Evolutionary conservation across 1,140 invertebrate genomes (phyloP), one percentile per base, ranked within the genome.

Genomic region (Pseudomyrmex cubaensis): DNA sequence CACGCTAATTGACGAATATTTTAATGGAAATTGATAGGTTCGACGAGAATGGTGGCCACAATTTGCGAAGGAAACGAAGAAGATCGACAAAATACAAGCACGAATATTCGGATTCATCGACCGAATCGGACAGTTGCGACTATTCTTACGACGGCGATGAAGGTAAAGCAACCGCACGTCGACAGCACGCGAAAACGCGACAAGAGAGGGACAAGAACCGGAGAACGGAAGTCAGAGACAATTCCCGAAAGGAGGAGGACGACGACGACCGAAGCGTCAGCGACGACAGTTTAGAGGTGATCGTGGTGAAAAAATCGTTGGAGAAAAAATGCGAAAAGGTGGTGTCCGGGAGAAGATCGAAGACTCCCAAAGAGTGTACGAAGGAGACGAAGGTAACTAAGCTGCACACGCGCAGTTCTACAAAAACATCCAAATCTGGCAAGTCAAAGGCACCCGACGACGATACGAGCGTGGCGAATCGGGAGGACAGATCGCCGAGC

Each of bases 221-320:
- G 9, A 46, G 5, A 52, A 75, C 63, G 64, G 61, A 82, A 54
- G 12, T 12, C 0, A 84, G 50, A 69, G n/a, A 67, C 59, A 64
- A 70, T 1, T 62, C 15, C 0, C 72, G 2, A 5, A 77, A 70
- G 15, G 52, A 73, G 35, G 86, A 94, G 56, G 82, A 89, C 48
- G 85, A 90, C 15, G 86, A 82, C 13, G 87, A 95, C 59, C 80
- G 66, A 57, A 92, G 87, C 64, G 87, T 94, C 2, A 94, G 93
- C 73, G 94, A 94, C 20, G 94, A 94, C 52, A 94, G 93, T 75
- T 84, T 94, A 3, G 94, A 94, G 74, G 92, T 94, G 22, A 88
- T 94, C 0, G 90, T 94, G 0, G 92, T 93, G 8, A 91, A 87
- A 22, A 92, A 88, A 70, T 94, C 91, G 0, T 73, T 93, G 17